Evolutionary conservation across 2,888 invertebrate species (phyloP), one percentile per base, ranked within the genome.

Genomic region (Apamea epomidion): DNA sequence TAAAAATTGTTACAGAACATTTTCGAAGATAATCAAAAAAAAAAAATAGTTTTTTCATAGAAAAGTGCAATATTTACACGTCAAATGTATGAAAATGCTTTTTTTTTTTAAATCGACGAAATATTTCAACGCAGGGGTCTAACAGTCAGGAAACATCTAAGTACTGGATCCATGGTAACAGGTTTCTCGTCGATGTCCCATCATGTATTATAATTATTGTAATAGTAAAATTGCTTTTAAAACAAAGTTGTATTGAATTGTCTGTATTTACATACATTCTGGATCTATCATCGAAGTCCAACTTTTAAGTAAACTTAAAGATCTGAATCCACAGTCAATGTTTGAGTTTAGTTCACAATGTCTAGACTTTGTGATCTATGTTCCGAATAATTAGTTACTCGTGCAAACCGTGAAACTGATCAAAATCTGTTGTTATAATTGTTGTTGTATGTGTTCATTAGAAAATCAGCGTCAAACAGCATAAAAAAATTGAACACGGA

Each of bases 331-430:
- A 8, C 2, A 2, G 25, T n/a, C 21, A 79, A 71, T 79, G 54
- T 79, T 79, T 81, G 51, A 42, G n/a, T 42, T 62, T 2, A 62
- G 70, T 79, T 70, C n/a, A 14, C 7, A 21, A 4, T 10, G n/a
- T 80, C 80, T 69, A 70, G 69, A 42, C 48, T 60, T 18, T 8
- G 21, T 37, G 25, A n/a, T 51, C 6, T 10, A 45, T 21, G 60
- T 51, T 29, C 6, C 2, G 0, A 62, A 29, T 62, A 80, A 80
- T 60, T 69, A 29, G 14, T 25, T 80, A 25, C 18, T 60, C 18
- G 14, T n/a, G 12, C 25, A 21, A 16, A 54, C 18, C 7, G 18
- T 51, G 16, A 3, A 54, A 54, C 10, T 65, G 6, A 65, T 54
- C 64, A 2, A 29, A 25, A 45, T 42, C 5, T 25, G 3, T 67